These are phyloP conservation scores for Bombus superbus DNA, from an alignment of 1,140 invertebrate genomes.

Conservation along the genomic window DNA sequence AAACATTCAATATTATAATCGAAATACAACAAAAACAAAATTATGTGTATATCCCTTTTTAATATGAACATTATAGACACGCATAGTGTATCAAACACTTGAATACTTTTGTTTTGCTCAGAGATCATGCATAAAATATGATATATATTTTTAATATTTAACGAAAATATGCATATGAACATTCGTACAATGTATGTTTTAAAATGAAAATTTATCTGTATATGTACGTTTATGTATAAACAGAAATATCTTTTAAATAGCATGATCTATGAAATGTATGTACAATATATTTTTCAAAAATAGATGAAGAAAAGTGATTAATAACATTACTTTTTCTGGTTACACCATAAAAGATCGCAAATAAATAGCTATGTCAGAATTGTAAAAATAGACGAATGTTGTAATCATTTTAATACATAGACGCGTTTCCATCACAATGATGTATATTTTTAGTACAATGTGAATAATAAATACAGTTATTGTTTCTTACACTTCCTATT, in stretches of 20 bases:
- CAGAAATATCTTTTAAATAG: background rate
- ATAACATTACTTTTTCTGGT: background rate
- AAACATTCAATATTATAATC: background rate
- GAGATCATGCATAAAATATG: constrained; percentile 4
- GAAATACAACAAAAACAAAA: background rate
- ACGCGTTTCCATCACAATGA: constrained; percentile 64
- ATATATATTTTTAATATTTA: background rate
- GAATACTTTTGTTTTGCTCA: constrained; percentile 1
- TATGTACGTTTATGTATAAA: background rate
- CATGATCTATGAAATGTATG: constrained; percentile 2
- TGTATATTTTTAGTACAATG: constrained; percentile 59
- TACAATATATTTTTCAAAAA: background rate
- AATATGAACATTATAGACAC: constrained; percentile 13
- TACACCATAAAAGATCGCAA: constrained; percentile 33
- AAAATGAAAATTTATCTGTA: background rate
- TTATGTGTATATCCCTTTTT: background rate
- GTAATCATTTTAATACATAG: constrained; percentile 54
- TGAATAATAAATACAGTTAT: constrained; percentile 70
- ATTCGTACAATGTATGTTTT: background rate
- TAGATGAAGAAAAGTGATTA: background rate
- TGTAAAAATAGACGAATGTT: constrained; percentile 53
- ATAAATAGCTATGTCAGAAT: constrained; percentile 62
- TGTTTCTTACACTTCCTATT: constrained; percentile 63
- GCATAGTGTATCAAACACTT: constrained; percentile 11
- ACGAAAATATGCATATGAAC: background rate